phyloP scores from a whole-genome alignment of 2,888 invertebrate species.

The Drosophila nr. perissopoda region DNA sequence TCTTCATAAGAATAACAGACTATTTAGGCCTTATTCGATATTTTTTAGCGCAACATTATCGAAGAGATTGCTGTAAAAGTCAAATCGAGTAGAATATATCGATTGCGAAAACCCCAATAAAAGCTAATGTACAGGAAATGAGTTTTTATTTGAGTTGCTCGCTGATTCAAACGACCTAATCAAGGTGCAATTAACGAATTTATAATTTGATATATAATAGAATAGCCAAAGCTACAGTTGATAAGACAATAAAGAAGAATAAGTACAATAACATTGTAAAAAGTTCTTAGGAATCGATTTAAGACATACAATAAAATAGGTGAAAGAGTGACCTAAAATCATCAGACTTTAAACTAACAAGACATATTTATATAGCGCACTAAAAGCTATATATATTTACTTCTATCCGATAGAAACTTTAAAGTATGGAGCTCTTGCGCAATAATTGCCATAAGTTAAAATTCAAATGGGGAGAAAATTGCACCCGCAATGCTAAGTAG shows the following conservation, averaged over 20 bases:
- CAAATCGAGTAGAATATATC: not conserved
- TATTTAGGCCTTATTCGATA: not conserved
- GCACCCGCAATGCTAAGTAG: conserved; percentile 58
- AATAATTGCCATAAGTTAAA: conserved; percentile 38
- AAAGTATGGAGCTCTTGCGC: conserved; percentile 1
- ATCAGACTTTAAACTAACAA: not conserved
- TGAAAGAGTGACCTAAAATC: not conserved
- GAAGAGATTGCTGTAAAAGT: not conserved
- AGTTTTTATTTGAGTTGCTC: conserved; percentile 1
- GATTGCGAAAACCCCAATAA: not conserved
- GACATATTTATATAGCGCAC: not conserved
- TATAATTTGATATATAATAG: conserved; percentile 5
- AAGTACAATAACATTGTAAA: not conserved
- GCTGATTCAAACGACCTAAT: not conserved
- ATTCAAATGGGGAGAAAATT: conserved; percentile 55
- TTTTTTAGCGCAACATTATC: not conserved
- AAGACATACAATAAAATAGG: not conserved
- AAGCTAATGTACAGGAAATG: not conserved
- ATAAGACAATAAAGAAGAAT: not conserved
- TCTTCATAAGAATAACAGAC: not conserved
- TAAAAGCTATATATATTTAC: not conserved
- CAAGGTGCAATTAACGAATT: not conserved
- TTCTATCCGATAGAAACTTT: not conserved
- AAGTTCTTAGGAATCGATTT: not conserved
- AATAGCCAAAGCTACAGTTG: not conserved